These are phyloP conservation scores for Trachythela sp. DNA, from an alignment of 64 coral and sea anemone genomes.

Conservation along the genomic window DNA sequence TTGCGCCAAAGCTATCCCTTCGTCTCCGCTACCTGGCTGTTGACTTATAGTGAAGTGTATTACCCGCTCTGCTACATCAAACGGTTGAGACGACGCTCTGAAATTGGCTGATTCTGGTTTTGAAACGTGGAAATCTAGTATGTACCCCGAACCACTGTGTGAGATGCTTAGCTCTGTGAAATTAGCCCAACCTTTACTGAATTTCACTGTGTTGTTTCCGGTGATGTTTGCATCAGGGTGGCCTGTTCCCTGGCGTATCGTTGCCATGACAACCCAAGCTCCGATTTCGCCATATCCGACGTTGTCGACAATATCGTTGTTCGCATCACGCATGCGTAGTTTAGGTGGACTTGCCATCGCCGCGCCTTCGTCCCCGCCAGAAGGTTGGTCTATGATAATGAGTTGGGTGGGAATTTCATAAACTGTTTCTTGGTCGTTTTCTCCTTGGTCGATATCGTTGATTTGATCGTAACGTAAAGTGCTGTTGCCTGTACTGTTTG, in stretches of 20 bases:
- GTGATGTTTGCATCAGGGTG: conserved; percentile 58
- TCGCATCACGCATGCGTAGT: conserved; percentile 64
- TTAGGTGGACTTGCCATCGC: conserved; percentile 51
- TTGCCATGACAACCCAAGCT: neutral
- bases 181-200: conserved; percentile 72
- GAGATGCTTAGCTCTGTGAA: conserved; percentile 86
- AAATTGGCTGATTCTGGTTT: conserved; percentile 59
- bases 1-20: conserved; percentile 54
- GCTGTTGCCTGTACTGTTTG: conserved; percentile 55
- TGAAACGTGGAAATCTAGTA: conserved; percentile 68
- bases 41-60: conserved; percentile 48
- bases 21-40: conserved; percentile 62
- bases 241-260: conserved; percentile 43
- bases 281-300: neutral
- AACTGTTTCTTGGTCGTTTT: conserved; percentile 43
- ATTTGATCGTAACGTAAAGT: conserved; percentile 62
- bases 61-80: conserved; percentile 75
- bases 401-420: conserved; percentile 56
- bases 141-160: conserved; percentile 68
- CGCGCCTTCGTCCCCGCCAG: conserved; percentile 62
- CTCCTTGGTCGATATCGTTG: conserved; percentile 40
- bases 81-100: conserved; percentile 55
- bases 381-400: conserved; percentile 20
- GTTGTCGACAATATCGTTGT: neutral
- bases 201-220: conserved; percentile 59